Evolutionary conservation across 2,888 invertebrate genomes (phyloP), one percentile per base, ranked within the genome.

Genomic region (Lymantria monacha): DNA sequence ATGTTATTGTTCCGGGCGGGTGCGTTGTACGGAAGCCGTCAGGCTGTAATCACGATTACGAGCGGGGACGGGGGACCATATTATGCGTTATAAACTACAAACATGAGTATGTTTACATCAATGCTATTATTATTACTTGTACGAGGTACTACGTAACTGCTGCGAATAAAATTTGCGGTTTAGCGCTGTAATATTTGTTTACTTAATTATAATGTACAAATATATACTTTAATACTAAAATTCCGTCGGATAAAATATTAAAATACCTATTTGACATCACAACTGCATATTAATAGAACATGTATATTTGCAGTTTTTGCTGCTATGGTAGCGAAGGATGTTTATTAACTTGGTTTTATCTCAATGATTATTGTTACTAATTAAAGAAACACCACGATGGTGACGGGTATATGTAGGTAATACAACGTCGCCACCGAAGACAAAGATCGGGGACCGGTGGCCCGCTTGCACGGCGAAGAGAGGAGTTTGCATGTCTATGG

Each of bases 1-100:
- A 65, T 79, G 78, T 79, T 81, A 76, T 79, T 75, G 83, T 85
- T 83, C 78, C 81, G 79, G 78, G 63, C 76, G 76, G 77, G 74
- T 80, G 84, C 80, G 70, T 69, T 69, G 73, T 61, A 66, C 79
- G 80, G 81, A 81, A 82, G 79, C 75, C 75, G 75, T 66, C 66
- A 57, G 51, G 48, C 51, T 61, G 68, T 72, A 70, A 76, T 76
- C 72, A 73, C 59, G 71, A 70, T 69, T 65, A 62, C 59, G 52
- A 53, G 44, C 53, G 46, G 57, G 53, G 55, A 57, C 49, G 51
- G 49, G 58, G 55, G 57, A 55, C 51, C 55, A 49, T 49, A 59
- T 48, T 51, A 59, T 43, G 36, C 45, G 52, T 46, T 63, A 49
- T 57, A 52, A 55, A 57, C 61, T 59, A 51, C 54, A 58, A 58